Evolutionary conservation across 2,113 vertebrate species (phyloP), one percentile per base, ranked within the genome.

Genomic region (Potamarius usumacintae): DNA sequence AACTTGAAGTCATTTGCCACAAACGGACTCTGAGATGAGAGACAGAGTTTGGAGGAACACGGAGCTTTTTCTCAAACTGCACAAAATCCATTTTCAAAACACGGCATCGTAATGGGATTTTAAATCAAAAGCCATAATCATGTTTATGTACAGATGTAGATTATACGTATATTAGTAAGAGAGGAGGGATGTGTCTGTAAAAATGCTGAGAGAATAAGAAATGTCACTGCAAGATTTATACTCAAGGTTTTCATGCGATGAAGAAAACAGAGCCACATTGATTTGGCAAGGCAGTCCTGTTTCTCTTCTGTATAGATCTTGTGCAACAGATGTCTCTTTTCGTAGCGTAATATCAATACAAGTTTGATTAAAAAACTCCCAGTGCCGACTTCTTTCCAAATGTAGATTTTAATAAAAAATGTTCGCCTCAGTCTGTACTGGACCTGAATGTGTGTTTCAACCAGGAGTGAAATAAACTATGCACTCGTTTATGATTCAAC

Each of bases 61-160:
- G 50, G 4, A 11, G 71, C 48, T 48, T 74, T 74, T 48, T 48
- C 65, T 0, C 25, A 22, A 69, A 57, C 65, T 20, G 48, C 82
- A 27, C 82, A 83, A 48, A 83, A 69, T 60, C 17, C 27, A 80
- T 55, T 52, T 79, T 79, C 27, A 48, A 30, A 14, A 63, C 62
- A 67, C 65, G 4, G 65, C 65, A 18, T 27, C 14, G 18, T 30
- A 58, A 57, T 34, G 58, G 52, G 52, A n/a, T 42, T 84, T 84
- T 72, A 22, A 72, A 42, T 84, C 10, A 30, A 27, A 83, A 55
- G 22, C 22, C 42, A 3, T 27, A 18, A 69, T 53, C 62, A 52
- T 71, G 30, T 72, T 42, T 1, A 69, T 18, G 69, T 72, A 3
- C 17, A 1, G 72, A 22, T 50, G 12, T 50, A 25, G 72, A 50